Base-by-base conservation (phyloP, 2,888 invertebrate genomes). In the Lydus trimaculatus region DNA sequence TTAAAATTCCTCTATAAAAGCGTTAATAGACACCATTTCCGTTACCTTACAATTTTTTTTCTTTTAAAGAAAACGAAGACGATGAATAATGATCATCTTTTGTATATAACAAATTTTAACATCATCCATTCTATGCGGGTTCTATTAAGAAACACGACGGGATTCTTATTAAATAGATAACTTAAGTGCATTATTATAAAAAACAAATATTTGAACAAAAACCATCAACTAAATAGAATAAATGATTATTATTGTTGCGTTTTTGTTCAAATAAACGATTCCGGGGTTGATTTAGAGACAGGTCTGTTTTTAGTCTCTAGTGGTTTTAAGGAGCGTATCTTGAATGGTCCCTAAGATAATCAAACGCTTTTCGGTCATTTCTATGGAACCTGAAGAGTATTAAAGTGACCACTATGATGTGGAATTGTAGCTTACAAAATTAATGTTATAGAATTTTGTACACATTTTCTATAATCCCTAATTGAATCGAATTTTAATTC, bases 61-160 rank as follows among this genome's bases (percentile, higher is more conserved):
- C 1, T 9, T 48, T 20, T 9, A 7, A 61, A 48, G 17, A 61
- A 66, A 69, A 64, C 62, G 58, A n/a, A n/a, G n/a, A 25, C 63
- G 43, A 69, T 69, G 69, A 69, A 69, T 69, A 69, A 69, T 69
- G 69, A 69, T 69, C 56, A 31, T 66, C 64, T 59, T 69, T 69
- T 69, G 69, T 69, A 61, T 17, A 20, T 31, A 69, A 64, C 69
- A 66, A 69, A 66, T 69, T 66, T 69, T 61, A 58, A 48, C 63
- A 58, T 36, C 66, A 61, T 69, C 66, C 61, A 56, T 65, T 58
- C 62, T 63, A 64, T 3, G n/a, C 9, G 8, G 20, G 2, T 52
- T 52, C 52, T 28, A 56, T 56, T 28, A 56, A n/a, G 28, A 1
- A 28, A 3, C 56, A 25, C 25, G 6, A 6, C 2, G 25, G 52